A percentile compares a stretch with the other conserved stretches of the same genome.
Conservation (phyloP, 2,797 vertebrate species). For the Chromobotia macracanthus region DNA sequence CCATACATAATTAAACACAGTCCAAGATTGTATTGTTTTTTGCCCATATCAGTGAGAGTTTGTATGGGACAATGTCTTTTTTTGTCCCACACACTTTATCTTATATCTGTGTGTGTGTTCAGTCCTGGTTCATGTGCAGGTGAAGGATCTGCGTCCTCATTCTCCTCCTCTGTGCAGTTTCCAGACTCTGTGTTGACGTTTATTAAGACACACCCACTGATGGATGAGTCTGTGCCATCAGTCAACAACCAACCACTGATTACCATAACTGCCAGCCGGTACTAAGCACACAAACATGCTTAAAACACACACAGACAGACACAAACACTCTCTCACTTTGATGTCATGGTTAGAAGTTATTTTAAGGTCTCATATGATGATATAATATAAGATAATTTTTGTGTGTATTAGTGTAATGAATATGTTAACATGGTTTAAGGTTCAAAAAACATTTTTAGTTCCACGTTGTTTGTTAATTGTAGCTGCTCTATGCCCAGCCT, state of each 20-base stretch:
- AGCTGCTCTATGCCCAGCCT: too few relatives aligned
- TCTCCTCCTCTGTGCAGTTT: constrained; percentile 88
- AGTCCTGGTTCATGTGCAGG: constrained; percentile 93
- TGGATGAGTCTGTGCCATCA: constrained; percentile 89
- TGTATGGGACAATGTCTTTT: too few relatives aligned
- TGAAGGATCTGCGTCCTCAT: constrained; percentile 84
- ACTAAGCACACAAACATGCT: constrained; percentile 32
- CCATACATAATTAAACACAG: too few relatives aligned
- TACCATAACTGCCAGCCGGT: constrained; percentile 92
- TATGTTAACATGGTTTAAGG: too few relatives aligned
- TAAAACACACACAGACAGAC: neutral
- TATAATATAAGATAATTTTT: too few relatives aligned
- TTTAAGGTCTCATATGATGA: neutral
- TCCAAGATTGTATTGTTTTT: too few relatives aligned
- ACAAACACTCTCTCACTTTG: neutral
- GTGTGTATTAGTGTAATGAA: too few relatives aligned
- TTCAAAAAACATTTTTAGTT: too few relatives aligned
- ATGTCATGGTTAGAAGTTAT: neutral
- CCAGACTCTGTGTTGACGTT: constrained; percentile 91
- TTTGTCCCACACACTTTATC: too few relatives aligned
- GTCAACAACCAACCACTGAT: constrained; percentile 87
- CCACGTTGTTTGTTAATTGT: too few relatives aligned
- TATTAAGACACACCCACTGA: constrained; percentile 92
- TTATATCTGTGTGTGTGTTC: constrained; percentile 52
- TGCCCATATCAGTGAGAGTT: too few relatives aligned